Base-by-base conservation (phyloP, 2,888 invertebrate genomes). In the Adelphocoris suturalis region DNA sequence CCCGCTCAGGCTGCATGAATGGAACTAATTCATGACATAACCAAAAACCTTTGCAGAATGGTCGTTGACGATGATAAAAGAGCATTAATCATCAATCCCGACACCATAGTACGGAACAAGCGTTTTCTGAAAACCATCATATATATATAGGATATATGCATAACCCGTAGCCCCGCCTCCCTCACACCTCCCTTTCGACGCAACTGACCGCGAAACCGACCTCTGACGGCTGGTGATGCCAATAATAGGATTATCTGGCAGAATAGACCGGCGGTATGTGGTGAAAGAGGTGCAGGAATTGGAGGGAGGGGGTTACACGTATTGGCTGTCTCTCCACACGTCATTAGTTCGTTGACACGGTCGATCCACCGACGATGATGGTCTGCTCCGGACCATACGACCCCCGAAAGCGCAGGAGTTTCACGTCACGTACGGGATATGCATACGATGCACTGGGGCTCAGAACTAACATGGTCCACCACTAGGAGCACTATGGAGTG, bases 301-400 rank as follows among this genome's bases (percentile, higher is more conserved):
- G 37, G 37, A 16, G 57, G 16, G 57, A 16, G 57, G 16, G 57
- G 57, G n/a, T n/a, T 57, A n/a, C 16, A 57, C 57, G 57, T n/a
- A 57, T 57, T 57, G 57, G 37, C 37, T n/a, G n/a, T 57, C 57
- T 57, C 57, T 57, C 57, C 57, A 57, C 57, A 57, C 57, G 57
- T 57, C 57, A 57, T 57, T 57, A 57, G 57, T n/a, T n/a, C 57
- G n/a, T 16, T 57, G 57, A 57, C 57, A 57, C n/a, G 57, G 57
- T 57, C 14, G 57, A n/a, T 16, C 14, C 7, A 57, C 57, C 37
- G 37, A 2, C 37, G 37, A 4, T 37, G 37, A 37, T 37, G 37
- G 37, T 37, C 37, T 4, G 37, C 37, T 37, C 7, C 37, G 37
- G 37, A 37, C 7, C 37, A 37, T 37, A 37, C 7, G 37, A 37